Evolutionary conservation across 1,140 invertebrate genomes (phyloP).

Genomic region (Microplitis mediator): DNA sequence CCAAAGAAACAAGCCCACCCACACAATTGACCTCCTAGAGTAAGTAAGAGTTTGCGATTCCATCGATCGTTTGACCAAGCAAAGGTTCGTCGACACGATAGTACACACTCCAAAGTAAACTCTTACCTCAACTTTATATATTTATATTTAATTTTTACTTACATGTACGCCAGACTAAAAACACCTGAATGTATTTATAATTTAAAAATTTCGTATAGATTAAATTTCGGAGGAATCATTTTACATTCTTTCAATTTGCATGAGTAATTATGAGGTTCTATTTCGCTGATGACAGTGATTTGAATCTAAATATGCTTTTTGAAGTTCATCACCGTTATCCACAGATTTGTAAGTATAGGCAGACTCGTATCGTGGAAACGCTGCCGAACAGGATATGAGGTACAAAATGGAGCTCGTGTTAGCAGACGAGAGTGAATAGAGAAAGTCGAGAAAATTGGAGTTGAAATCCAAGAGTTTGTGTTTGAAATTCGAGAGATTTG

Average conservation of each 20-base stretch:
- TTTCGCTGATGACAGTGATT: too few species aligned
- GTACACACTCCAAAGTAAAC: neutral
- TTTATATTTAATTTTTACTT: neutral
- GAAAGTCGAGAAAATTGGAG: neutral
- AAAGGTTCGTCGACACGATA: conserved; percentile 19
- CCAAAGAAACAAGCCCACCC: neutral
- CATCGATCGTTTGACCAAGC: conserved; percentile 24
- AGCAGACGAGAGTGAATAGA: neutral
- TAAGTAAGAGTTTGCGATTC: conserved; percentile 9
- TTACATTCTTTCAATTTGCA: too few species aligned
- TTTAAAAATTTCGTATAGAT: too few species aligned
- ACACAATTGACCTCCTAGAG: conserved; percentile 22
- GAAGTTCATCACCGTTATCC: too few species aligned
- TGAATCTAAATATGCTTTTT: too few species aligned
- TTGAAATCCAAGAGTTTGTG: neutral
- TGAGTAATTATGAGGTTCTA: too few species aligned
- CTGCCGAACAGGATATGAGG: conserved; percentile 4
- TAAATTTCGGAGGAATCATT: too few species aligned
- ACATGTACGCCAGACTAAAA: too few species aligned
- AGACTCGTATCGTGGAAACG: neutral
- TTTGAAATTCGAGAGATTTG: conserved; percentile 4
- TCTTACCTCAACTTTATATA: neutral
- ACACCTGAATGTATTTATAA: too few species aligned
- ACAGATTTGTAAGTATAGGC: neutral
- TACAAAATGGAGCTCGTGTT: conserved; percentile 6